Percentiles rank a stretch among this genome's conserved stretches.
phyloP scores from a whole-genome alignment of 2,888 invertebrate genomes.

The Cheiracanthium punctorium region DNA sequence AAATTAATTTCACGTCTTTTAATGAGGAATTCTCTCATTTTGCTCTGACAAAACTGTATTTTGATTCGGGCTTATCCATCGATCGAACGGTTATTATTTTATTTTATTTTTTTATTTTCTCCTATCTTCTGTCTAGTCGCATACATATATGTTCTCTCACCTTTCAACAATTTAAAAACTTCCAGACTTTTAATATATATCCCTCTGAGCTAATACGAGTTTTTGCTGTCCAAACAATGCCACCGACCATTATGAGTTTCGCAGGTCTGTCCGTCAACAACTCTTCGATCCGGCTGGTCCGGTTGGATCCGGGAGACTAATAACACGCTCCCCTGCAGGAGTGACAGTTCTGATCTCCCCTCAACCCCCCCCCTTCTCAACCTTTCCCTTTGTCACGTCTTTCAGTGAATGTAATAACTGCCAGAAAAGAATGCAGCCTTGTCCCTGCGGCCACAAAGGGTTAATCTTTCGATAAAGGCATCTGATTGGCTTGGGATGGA shows the following conservation, averaged over 20 bases:
- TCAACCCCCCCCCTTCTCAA: not conserved
- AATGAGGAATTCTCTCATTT: too few species aligned
- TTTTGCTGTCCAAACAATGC: constrained; percentile 17
- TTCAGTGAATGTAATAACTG: constrained; percentile 67
- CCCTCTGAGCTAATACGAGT: not conserved
- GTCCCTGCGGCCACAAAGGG: constrained; percentile 66
- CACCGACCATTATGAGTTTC: constrained; percentile 1
- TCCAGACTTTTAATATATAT: constrained; percentile 3
- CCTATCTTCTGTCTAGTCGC: too few species aligned
- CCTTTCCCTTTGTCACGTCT: constrained; percentile 50
- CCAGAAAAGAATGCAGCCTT: constrained; percentile 62
- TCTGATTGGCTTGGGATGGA: constrained; percentile 52
- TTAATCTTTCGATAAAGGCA: constrained; percentile 67
- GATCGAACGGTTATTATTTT: too few species aligned
- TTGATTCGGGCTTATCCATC: too few species aligned
- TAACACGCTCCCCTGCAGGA: constrained; percentile 5
- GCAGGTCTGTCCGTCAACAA: not conserved
- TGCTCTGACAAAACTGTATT: too few species aligned
- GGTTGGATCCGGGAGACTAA: not conserved
- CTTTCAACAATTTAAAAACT: constrained; percentile 15
- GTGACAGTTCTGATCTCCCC: not conserved
- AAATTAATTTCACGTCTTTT: too few species aligned
- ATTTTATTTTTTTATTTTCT: too few species aligned
- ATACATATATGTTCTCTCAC: not conserved
- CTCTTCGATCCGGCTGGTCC: not conserved